A percentile compares a stretch with the other conserved stretches of the same genome.
phyloP scores from a whole-genome alignment of 2,113 vertebrate genomes.

The Alces alces region DNA sequence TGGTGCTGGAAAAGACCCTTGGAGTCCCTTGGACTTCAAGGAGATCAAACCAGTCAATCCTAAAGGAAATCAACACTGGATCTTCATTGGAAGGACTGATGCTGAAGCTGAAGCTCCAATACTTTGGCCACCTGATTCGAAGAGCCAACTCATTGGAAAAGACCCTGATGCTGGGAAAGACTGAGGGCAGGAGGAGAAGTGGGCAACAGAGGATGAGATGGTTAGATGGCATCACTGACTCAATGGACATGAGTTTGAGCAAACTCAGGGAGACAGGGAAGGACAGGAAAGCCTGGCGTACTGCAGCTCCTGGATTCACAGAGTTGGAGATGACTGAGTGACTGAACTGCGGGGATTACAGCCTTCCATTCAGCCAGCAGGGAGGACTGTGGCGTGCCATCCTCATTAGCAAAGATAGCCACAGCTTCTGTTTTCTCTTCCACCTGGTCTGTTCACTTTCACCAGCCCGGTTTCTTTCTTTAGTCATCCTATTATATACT shows the following conservation, averaged over 20 bases:
- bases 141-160: not conserved
- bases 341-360: not conserved
- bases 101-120: not conserved
- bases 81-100: not conserved
- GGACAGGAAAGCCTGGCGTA: not conserved
- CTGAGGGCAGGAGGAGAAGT: not conserved
- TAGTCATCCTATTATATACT: not conserved
- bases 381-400: not conserved
- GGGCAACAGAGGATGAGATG: not conserved
- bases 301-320: not conserved
- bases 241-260: not conserved
- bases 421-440: not conserved
- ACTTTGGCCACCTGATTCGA: not conserved
- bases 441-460: not conserved
- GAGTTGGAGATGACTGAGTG: not conserved
- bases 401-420: no score
- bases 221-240: not conserved
- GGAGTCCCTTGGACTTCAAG: not conserved
- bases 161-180: not conserved
- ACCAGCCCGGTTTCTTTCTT: not conserved
- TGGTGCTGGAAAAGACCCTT: not conserved
- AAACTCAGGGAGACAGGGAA: not conserved
- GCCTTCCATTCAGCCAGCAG: not conserved
- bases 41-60: not conserved
- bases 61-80: not conserved